Percentiles rank a stretch among this genome's conserved stretches.
Evolutionary conservation across 2,113 vertebrate species (phyloP).

Genomic region (Melanotaenia duboulayi): DNA sequence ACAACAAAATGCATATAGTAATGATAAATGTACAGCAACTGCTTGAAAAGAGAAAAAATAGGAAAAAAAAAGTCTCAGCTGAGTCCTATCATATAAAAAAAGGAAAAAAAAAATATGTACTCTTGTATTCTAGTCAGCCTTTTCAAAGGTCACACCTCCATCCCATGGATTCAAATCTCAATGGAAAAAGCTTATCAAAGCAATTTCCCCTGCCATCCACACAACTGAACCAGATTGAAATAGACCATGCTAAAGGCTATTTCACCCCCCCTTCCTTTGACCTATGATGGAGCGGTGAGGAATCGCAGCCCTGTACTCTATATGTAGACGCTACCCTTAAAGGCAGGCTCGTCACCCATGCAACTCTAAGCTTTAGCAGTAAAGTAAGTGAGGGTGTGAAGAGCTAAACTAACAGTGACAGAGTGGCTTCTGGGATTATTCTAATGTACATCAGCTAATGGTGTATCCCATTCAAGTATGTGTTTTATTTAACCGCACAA

Average conservation of each 20-base stretch:
- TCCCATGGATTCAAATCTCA: conserved; percentile 74
- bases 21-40: conserved; percentile 31
- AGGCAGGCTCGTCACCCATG: conserved; percentile 23
- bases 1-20: conserved; percentile 17
- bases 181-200: conserved; percentile 79
- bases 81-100: conserved; percentile 59
- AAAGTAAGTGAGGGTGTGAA: conserved; percentile 33
- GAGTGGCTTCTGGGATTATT: conserved; percentile 14
- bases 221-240: conserved; percentile 47
- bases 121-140: conserved; percentile 74
- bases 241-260: conserved; percentile 58
- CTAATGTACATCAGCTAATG: conserved; percentile 5
- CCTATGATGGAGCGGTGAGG: conserved; percentile 41
- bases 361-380: conserved; percentile 15
- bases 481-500: conserved; percentile 18
- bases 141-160: conserved; percentile 81
- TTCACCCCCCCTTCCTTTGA: conserved; percentile 35
- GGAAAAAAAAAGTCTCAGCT: conserved; percentile 43
- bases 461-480: conserved; percentile 9
- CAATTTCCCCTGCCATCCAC: conserved; percentile 67
- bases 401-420: conserved; percentile 34
- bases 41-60: conserved; percentile 27
- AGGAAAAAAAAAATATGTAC: conserved; percentile 67
- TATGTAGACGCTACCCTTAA: conserved; percentile 20
- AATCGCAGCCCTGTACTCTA: conserved; percentile 7